Base-by-base conservation (phyloP, 2,113 vertebrate species). In the Otus sunia region DNA sequence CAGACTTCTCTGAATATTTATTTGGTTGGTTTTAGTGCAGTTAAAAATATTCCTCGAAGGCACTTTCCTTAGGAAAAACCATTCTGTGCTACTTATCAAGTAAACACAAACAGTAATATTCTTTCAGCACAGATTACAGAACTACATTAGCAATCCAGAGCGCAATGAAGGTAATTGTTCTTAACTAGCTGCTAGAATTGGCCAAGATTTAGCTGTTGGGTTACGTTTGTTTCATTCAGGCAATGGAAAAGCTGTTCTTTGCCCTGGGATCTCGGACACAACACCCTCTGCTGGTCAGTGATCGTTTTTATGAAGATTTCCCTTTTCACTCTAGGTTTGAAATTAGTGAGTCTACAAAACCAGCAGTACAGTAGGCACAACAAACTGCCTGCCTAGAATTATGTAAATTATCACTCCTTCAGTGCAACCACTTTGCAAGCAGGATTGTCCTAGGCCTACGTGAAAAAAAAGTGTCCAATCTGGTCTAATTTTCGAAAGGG, bases 241-340 rank as follows among this genome's bases (percentile, higher is more conserved):
- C 26, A 9, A 6, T 0, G 0, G 55, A 18, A 29, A 52, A 45
- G 71, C 0, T 20, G 62, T 14, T 85, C n/a, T 30, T 34, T 2
- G 32, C 34, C 43, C 36, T 5, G 53, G 22, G 56, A n/a, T 34
- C 53, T 23, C n/a, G 20, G 12, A 56, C 52, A 30, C 53, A 10
- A 17, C 19, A 45, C 94, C 87, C 96, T 92, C 97, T 97, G 87
- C 94, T 12, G 95, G 93, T 20, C 81, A 77, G 23, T 6, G 32
- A 16, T 9, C 10, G 0, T 12, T 5, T 19, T 41, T 6, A 43
- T 11, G 23, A 20, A 80, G 18, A 49, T 41, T n/a, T 55, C 19
- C 50, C 27, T 43, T 63, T 56, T 34, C 10, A 3, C 5, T 37
- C 59, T 4, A 12, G 5, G 11, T 86, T n/a, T 34, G 10, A 47